Base-by-base conservation (phyloP, 2,797 vertebrate genomes). In the Onychomys leucogaster region DNA sequence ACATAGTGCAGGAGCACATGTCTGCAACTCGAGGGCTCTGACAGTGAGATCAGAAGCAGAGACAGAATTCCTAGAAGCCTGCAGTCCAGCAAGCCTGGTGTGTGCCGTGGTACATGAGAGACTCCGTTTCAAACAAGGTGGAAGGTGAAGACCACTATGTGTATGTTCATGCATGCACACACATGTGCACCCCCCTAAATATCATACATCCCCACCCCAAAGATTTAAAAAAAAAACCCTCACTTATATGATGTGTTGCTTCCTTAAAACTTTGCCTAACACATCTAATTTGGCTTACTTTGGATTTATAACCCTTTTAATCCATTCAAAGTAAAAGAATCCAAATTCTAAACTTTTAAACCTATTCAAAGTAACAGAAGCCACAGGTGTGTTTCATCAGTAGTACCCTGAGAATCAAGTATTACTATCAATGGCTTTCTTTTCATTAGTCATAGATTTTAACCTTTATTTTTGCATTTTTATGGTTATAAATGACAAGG, bases 401-500 rank as follows among this genome's bases (percentile, higher is more conserved):
- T 21, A 52, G 55, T 49, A 59, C 59, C 43, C 82, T 52, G 83
- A 91, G 90, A 94, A 81, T 23, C 27, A 69, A 78, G 80, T n/a
- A 32, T 77, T 67, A 6, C 14, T 93, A 73, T 89, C 59, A 46
- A 25, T 7, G 80, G 73, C 25, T 76, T 94, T 84, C 16, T 57
- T 59, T 41, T 81, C 46, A 32, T 90, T 90, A 69, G 8, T 77
- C 23, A 34, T 34, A 17, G 55, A 32, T 94, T 84, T 92, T 52
- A 61, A 57, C n/a, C 37, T 73, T 52, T 69, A 67, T 59, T 89
- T 89, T 41, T 89, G 23, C 41, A 69, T 32, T 65, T 92, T 85
- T 88, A 59, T 90, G 25, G 71, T 90, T 41, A 67, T 16, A 95
- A 63, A 77, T 89, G 49, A 78, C 32, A 77, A 93, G 73, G 63